Conservation (phyloP, 2,888 invertebrate species). For the Pycnomerus fuliginosus region DNA sequence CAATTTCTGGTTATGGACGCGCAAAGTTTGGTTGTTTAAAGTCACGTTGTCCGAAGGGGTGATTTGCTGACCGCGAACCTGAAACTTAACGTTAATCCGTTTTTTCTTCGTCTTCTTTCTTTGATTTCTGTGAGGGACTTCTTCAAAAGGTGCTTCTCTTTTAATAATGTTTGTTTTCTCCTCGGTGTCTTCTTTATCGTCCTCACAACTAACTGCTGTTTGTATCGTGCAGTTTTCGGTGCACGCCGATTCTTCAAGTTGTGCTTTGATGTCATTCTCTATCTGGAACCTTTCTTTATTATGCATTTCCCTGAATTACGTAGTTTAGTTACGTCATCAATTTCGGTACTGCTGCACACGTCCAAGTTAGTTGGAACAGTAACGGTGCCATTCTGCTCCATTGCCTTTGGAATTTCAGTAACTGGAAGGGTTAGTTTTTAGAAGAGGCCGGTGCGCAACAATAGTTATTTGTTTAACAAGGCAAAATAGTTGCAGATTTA, state of each 20-base stretch:
- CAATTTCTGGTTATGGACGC: slow-evolving; percentile 22
- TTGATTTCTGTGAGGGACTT: slow-evolving; percentile 29
- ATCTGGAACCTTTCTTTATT: slow-evolving; percentile 27
- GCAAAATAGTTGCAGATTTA: no score
- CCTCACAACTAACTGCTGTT: slow-evolving; percentile 16
- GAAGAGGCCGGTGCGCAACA: no score
- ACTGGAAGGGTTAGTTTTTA: slow-evolving; percentile 47
- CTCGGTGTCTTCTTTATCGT: slow-evolving; percentile 28
- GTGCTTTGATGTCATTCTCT: slow-evolving; percentile 32
- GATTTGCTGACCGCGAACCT: slow-evolving; percentile 37
- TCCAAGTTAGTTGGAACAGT: slow-evolving; percentile 36
- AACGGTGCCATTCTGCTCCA: slow-evolving; percentile 53
- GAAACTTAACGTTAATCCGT: slow-evolving; percentile 41
- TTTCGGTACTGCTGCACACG: slow-evolving; percentile 52
- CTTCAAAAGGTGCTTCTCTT: slow-evolving; percentile 30
- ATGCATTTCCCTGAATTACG: slow-evolving; percentile 8
- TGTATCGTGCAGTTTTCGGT: slow-evolving; percentile 27
- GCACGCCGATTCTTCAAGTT: slow-evolving; percentile 22
- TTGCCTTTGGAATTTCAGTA: slow-evolving; percentile 53
- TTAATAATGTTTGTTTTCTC: slow-evolving; percentile 43
- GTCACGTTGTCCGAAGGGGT: slow-evolving; percentile 24
- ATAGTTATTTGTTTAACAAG: no score
- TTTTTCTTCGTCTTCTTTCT: slow-evolving; percentile 26
- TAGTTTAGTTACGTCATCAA: slow-evolving; percentile 44
- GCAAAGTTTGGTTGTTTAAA: slow-evolving; percentile 23